These are phyloP conservation scores for Catostylus mosaicus DNA, from an alignment of 30 jellyfish, hydroid and myxozoan genomes.

Conservation along the genomic window DNA sequence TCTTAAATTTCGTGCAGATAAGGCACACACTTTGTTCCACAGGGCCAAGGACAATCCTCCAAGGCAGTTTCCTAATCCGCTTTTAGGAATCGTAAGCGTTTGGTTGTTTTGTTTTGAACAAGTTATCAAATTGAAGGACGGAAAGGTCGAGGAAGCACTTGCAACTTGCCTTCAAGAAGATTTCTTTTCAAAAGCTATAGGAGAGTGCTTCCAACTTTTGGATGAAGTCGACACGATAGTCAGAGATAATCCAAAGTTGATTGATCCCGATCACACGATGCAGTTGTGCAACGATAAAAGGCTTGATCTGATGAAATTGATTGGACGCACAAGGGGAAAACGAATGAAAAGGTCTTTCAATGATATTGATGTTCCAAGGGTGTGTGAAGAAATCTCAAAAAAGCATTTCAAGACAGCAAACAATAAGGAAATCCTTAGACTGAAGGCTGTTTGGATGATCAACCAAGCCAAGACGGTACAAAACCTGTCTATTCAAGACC, in stretches of 20 bases:
- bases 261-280: constrained; percentile 52
- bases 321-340: constrained; percentile 25
- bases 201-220: constrained; percentile 32
- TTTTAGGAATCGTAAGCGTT: constrained; percentile 32
- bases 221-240: constrained; percentile 41
- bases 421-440: constrained; percentile 28
- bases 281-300: constrained; percentile 14
- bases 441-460: constrained; percentile 26
- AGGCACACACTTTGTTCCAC: constrained; percentile 18
- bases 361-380: constrained; percentile 7
- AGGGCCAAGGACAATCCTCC: constrained; percentile 58
- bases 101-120: constrained; percentile 45
- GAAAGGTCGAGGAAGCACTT: constrained; percentile 32
- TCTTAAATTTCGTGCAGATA: constrained; percentile 6
- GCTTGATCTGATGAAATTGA: background rate
- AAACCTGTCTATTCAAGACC: background rate
- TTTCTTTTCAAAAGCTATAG: constrained; percentile 16
- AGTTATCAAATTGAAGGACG: constrained; percentile 23
- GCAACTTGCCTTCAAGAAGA: constrained; percentile 9
- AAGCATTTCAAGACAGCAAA: constrained; percentile 10
- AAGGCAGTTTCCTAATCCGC: constrained; percentile 39
- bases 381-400: constrained; percentile 14
- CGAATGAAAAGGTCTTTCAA: background rate
- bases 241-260: constrained; percentile 16
- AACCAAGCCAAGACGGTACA: constrained; percentile 15